phyloP scores from a whole-genome alignment of 2,113 vertebrate species.

The Lethenteron reissneri region DNA sequence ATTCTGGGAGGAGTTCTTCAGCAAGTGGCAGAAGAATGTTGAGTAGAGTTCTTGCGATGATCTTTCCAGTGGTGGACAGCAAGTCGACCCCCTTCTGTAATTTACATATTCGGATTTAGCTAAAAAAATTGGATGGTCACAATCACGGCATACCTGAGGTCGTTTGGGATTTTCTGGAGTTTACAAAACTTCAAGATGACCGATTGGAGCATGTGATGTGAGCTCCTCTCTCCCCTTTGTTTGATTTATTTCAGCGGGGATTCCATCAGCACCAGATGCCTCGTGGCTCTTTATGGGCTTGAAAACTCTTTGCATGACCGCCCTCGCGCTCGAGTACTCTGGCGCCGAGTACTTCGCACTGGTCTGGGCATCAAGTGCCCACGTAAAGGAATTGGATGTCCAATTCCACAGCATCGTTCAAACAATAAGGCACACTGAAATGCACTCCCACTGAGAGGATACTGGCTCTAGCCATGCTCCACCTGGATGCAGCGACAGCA shows the following conservation, averaged over 20 bases:
- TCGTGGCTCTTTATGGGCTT: slow-evolving; percentile 11
- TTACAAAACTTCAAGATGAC: slow-evolving; percentile 13
- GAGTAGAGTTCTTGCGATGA: not conserved
- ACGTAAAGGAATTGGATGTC: too few relatives aligned
- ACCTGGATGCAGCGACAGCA: too few relatives aligned
- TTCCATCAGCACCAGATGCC: slow-evolving; percentile 19
- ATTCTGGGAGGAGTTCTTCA: not conserved
- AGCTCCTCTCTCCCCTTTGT: slow-evolving; percentile 10
- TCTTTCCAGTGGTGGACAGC: too few relatives aligned
- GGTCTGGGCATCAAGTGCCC: too few relatives aligned
- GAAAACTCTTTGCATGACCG: too few relatives aligned
- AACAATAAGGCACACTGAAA: too few relatives aligned
- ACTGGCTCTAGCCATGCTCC: too few relatives aligned
- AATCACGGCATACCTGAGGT: slow-evolving; percentile 12
- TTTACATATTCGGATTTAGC: slow-evolving; percentile 3
- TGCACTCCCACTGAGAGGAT: too few relatives aligned
- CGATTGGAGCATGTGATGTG: slow-evolving; percentile 13
- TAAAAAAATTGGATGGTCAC: slow-evolving; percentile 14
- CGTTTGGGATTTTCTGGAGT: slow-evolving; percentile 17
- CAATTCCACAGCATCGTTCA: too few relatives aligned
- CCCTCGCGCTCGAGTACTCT: too few relatives aligned
- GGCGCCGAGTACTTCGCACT: too few relatives aligned
- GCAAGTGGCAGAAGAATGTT: not conserved
- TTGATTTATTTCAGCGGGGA: slow-evolving; percentile 17
- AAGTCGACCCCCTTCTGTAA: not conserved